Conservation (phyloP, 2,797 vertebrate species). For the Arrhamphus sclerolepis region DNA sequence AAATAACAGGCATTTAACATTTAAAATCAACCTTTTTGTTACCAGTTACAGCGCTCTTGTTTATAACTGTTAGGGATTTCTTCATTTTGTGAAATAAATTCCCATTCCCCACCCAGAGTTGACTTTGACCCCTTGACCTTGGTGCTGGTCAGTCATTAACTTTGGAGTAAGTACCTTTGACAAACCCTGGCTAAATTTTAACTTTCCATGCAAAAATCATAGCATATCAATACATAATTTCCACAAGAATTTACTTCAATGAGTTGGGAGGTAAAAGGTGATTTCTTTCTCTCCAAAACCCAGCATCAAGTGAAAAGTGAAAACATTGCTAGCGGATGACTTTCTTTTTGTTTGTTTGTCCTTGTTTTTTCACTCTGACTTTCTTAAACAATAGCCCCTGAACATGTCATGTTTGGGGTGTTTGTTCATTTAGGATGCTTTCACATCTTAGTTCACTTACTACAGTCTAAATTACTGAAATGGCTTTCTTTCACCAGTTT, state of each 20-base stretch:
- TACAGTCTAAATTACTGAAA: no score
- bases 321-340: conserved; percentile 5
- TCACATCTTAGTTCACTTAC: no score
- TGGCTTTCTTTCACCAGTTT: no score
- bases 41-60: neutral
- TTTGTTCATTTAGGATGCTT: no score
- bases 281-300: no score
- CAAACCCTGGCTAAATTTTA: conserved; percentile 7
- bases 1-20: neutral
- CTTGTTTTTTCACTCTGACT: conserved; percentile 32
- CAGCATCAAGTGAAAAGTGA: conserved; percentile 34
- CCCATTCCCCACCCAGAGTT: neutral
- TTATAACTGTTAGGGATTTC: neutral
- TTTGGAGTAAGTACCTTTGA: conserved; percentile 1
- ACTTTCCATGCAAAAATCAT: conserved; percentile 7
- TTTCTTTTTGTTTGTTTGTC: neutral
- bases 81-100: neutral
- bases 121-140: conserved; percentile 18
- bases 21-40: neutral
- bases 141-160: conserved; percentile 8
- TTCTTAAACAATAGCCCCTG: conserved; percentile 22
- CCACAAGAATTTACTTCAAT: neutral
- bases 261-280: neutral
- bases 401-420: neutral
- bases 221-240: conserved; percentile 7